Base-by-base conservation (phyloP, 2,113 vertebrate genomes). In the Oncorhynchus keta region DNA sequence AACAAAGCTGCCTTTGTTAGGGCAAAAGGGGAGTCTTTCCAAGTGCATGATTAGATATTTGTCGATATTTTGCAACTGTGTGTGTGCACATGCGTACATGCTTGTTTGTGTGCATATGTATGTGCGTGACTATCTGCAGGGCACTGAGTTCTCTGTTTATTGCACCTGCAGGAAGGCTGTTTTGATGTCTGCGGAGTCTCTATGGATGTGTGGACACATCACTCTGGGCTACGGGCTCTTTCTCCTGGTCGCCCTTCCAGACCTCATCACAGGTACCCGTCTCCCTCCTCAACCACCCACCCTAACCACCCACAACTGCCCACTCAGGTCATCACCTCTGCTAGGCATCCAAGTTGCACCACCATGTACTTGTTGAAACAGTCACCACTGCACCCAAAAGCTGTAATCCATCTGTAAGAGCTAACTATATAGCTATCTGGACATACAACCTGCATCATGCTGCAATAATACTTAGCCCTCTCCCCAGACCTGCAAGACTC, bases 101-200 rank as follows among this genome's bases (percentile, higher is more conserved):
- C 39, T 45, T 45, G 39, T 74, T 28, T 45, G 48, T 57, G 24
- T 61, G 71, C 13, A 55, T 48, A 32, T 45, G 70, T n/a, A 32
- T 62, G 61, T 16, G 11, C 13, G 3, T 77, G 11, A 64, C 26
- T 20, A 22, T 57, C 13, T 20, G 51, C 28, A 48, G 28, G 77
- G 16, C 28, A 83, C 78, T 28, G 49, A 74, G 75, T 28, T 16
- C 39, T 49, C 55, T 55, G 0, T 80, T 26, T 79, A 30, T 67
- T 77, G 18, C 82, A 9, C 83, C 75, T 1, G 11, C 39, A 91
- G 88, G 89, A 88, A 79, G 65, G 70, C 83, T 26, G 79, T 80
- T 81, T 91, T 91, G 79, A 93, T 94, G 93, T 94, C 92, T 78
- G 66, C 77, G 72, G 71, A 30, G 68, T 26, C 14, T 77, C 75